phyloP scores from a whole-genome alignment of 2,888 invertebrate species.

The Drosophila ustulata region DNA sequence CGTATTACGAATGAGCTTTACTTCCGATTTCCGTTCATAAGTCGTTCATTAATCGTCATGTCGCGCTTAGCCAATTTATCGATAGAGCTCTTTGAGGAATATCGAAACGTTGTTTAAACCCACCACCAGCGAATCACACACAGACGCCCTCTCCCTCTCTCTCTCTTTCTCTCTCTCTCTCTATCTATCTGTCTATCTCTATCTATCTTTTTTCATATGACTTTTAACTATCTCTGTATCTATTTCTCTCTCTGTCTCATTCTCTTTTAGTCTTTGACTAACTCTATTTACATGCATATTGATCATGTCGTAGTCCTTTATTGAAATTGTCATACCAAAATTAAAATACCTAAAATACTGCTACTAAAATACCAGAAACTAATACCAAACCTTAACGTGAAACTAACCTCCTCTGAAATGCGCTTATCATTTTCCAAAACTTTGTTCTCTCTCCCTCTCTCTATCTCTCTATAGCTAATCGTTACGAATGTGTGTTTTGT shows the following conservation, averaged over 20 bases:
- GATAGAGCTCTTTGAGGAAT: background rate
- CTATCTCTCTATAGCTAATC: conserved; percentile 33
- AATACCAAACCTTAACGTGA: conserved; percentile 3
- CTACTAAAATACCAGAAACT: conserved; percentile 15
- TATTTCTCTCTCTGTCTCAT: conserved; percentile 19
- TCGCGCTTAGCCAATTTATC: conserved; percentile 5
- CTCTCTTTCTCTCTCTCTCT: conserved; percentile 17
- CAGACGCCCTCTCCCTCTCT: conserved; percentile 10
- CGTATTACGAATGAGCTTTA: conserved; percentile 22
- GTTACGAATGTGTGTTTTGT: conserved; percentile 71
- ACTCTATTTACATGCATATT: conserved; percentile 52
- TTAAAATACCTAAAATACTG: conserved; percentile 31
- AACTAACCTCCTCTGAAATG: conserved; percentile 38
- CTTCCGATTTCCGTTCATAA: conserved; percentile 24
- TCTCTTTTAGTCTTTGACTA: conserved; percentile 20
- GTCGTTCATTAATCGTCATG: conserved; percentile 20
- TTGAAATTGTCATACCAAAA: conserved; percentile 55
- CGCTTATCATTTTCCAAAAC: conserved; percentile 60
- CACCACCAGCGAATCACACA: conserved; percentile 21
- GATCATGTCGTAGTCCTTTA: conserved; percentile 65
- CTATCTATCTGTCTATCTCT: conserved; percentile 26
- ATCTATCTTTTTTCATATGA: background rate
- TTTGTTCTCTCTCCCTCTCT: conserved; percentile 46
- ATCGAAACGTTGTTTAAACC: conserved; percentile 10
- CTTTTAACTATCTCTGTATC: conserved; percentile 11